A percentile compares a stretch with the other conserved stretches of the same genome.
These are phyloP conservation scores for Myotis myotis DNA, from an alignment of 2,797 vertebrate species.

Conservation along the genomic window DNA sequence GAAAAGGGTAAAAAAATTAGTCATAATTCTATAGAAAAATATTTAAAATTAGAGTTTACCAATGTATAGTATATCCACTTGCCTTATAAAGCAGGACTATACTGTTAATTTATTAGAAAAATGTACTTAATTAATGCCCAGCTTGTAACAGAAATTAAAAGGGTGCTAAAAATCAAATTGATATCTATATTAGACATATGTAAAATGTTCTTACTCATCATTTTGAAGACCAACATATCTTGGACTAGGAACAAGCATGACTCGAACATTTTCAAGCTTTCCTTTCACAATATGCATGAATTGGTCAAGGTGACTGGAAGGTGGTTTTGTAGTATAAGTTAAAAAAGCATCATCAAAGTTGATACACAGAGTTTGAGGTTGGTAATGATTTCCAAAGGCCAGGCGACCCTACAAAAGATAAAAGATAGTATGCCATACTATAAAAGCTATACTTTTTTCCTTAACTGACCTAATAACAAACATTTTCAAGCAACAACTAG, in stretches of 20 bases:
- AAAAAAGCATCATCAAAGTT: constrained; percentile 98
- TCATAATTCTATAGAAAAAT: constrained; percentile 16
- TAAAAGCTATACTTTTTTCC: background rate
- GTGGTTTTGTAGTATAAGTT: constrained; percentile 97
- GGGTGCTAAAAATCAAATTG: background rate
- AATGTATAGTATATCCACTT: background rate
- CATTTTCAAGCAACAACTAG: background rate
- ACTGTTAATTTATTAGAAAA: background rate
- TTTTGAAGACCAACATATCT: constrained; percentile 96
- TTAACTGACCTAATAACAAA: background rate
- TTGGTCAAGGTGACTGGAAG: constrained; percentile 97
- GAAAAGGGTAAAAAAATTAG: background rate
- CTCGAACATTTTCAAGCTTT: constrained; percentile 96
- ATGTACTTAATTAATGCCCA: background rate
- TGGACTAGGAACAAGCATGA: constrained; percentile 98
- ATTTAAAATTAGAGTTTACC: background rate
- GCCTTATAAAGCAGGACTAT: background rate
- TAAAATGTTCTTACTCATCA: constrained; percentile 91
- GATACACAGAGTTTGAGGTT: constrained; percentile 96
- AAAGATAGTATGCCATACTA: background rate
- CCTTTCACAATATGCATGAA: constrained; percentile 99
- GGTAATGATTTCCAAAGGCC: constrained; percentile 98
- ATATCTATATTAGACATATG: background rate
- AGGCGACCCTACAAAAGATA: constrained; percentile 91
- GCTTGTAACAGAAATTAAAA: background rate